Conservation (phyloP, 1,140 invertebrate genomes). For the Chlorops oryzae region DNA sequence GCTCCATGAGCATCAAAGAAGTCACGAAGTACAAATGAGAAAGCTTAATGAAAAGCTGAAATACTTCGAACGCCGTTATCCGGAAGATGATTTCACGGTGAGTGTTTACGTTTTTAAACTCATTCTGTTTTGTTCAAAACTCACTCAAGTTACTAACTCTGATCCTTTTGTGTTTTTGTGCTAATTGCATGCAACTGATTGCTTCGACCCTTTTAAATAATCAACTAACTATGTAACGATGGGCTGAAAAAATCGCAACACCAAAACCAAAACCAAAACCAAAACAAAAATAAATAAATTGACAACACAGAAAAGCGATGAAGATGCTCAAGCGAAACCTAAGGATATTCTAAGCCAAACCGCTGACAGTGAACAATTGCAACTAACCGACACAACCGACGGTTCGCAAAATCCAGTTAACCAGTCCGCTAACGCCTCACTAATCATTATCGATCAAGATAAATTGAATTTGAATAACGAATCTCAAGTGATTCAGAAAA, state of each 20-base stretch:
- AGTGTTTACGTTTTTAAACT: constrained; percentile 8
- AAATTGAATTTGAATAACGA: constrained; percentile 41
- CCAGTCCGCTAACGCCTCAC: constrained; percentile 19
- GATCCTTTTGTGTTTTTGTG: too few species aligned
- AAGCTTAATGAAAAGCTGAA: constrained; percentile 32
- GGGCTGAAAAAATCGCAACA: too few species aligned
- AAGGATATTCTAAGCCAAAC: too few species aligned
- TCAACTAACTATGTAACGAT: too few species aligned
- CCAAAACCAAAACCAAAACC: too few species aligned
- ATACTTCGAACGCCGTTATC: constrained; percentile 34
- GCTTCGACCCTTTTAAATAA: too few species aligned
- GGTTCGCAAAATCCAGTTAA: not conserved
- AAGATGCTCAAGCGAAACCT: too few species aligned
- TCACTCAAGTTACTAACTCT: too few species aligned
- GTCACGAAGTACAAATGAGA: constrained; percentile 29
- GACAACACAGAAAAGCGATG: not conserved
- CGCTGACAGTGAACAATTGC: not conserved
- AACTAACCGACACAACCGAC: too few species aligned
- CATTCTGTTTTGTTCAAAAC: too few species aligned
- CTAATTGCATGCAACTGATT: too few species aligned
- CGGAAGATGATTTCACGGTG: constrained; percentile 43
- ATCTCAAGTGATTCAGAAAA: constrained; percentile 47
- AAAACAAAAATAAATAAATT: not conserved
- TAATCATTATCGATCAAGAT: constrained; percentile 44
- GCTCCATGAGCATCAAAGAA: constrained; percentile 32